Percentiles rank a stretch among this genome's conserved stretches.
Evolutionary conservation across 2,888 invertebrate genomes (phyloP).

Genomic region (Dyspetes luteomarginatus): DNA sequence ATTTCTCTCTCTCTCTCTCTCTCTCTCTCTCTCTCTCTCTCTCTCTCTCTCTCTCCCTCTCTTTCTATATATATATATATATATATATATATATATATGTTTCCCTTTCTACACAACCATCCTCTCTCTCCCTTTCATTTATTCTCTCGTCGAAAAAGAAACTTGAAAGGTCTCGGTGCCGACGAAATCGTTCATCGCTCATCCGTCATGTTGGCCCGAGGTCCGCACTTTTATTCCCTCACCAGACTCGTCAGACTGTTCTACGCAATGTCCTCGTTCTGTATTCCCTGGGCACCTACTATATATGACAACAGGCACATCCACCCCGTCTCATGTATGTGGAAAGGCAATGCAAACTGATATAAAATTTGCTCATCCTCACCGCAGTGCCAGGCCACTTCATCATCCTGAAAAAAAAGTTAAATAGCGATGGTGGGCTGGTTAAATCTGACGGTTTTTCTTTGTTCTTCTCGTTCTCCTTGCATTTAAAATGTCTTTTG

Average conservation of each 20-base stretch:
- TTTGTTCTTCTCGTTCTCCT: too few species aligned
- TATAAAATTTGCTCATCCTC: conserved; percentile 17
- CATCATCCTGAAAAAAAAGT: neutral
- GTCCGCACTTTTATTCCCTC: conserved; percentile 51
- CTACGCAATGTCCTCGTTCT: conserved; percentile 10
- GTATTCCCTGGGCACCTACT: conserved; percentile 47
- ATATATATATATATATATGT: neutral
- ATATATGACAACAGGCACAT: conserved; percentile 3
- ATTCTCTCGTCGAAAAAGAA: conserved; percentile 17
- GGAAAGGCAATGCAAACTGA: conserved; percentile 22
- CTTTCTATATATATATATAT: too few species aligned
- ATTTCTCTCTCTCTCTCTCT: conserved; percentile 13
- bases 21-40: conserved; percentile 35
- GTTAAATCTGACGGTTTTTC: too few species aligned
- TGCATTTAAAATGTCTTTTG: too few species aligned
- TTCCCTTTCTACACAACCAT: neutral
- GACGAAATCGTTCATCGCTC: conserved; percentile 51
- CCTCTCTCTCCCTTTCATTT: conserved; percentile 14
- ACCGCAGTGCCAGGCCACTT: neutral
- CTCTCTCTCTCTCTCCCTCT: conserved; percentile 29
- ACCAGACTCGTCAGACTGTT: neutral
- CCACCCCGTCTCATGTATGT: neutral
- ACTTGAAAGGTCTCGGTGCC: conserved; percentile 61
- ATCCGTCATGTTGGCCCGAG: conserved; percentile 53
- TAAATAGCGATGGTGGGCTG: neutral